These are phyloP conservation scores for Acridotheres tristis DNA, from an alignment of 2,797 vertebrate species.

Conservation along the genomic window DNA sequence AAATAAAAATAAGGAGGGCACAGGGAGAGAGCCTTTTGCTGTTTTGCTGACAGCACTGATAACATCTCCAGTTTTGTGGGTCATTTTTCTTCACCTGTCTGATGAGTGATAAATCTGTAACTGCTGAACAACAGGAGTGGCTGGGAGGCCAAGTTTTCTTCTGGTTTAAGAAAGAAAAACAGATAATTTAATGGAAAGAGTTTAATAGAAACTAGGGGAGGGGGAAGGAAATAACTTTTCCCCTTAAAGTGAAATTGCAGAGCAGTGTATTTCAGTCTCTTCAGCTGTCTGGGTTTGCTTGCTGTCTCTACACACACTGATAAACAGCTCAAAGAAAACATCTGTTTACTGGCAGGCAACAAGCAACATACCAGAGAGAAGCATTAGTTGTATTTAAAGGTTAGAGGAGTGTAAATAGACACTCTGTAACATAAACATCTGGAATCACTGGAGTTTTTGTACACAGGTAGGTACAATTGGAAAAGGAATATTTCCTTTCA, in stretches of 20 bases:
- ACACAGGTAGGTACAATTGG: not conserved
- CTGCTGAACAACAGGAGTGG: not conserved
- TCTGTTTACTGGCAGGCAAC: not conserved
- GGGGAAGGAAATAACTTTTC: constrained; percentile 1
- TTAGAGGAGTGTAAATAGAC: not conserved
- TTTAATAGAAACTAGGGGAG: not conserved
- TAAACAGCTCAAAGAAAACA: not conserved
- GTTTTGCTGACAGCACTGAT: constrained; percentile 48
- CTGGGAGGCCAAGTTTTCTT: constrained; percentile 6
- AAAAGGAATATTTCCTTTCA: not conserved
- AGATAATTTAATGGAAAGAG: constrained; percentile 2
- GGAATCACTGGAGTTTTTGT: not conserved
- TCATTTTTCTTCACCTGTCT: constrained; percentile 63
- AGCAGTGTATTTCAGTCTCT: not conserved
- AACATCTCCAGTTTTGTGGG: constrained; percentile 45
- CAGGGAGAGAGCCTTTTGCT: constrained; percentile 6
- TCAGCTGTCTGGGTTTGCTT: not conserved
- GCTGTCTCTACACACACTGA: not conserved
- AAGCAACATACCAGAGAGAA: not conserved
- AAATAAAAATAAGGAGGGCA: not conserved
- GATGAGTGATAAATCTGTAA: constrained; percentile 39
- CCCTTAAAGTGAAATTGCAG: not conserved
- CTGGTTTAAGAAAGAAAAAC: constrained; percentile 40
- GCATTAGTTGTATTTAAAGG: not conserved
- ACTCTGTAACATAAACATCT: not conserved